Conservation (phyloP, 2,888 invertebrate species). For the Chydorus sphaericus region DNA sequence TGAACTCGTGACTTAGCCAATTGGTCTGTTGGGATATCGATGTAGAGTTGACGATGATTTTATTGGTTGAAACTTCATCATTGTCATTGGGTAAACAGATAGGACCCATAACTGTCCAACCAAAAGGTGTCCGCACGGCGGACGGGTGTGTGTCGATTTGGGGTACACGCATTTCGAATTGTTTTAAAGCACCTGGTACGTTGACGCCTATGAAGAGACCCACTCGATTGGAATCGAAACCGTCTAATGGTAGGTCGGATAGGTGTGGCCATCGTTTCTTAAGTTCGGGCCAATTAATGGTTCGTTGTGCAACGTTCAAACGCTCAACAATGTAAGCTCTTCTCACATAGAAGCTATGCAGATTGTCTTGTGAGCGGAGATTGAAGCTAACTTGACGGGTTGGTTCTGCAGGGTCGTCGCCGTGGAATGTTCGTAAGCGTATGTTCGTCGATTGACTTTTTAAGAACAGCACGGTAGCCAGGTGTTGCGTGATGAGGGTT, state of each 20-base stretch:
- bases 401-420: background rate
- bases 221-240: background rate
- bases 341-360: background rate
- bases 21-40: background rate
- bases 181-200: slow-evolving; percentile 1
- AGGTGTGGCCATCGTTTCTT: background rate
- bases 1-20: background rate
- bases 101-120: slow-evolving; percentile 6
- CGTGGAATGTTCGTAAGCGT: background rate
- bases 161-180: background rate
- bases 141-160: background rate
- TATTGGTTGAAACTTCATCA: too few species aligned
- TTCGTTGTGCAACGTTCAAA: background rate
- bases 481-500: background rate
- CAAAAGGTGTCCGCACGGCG: slow-evolving; percentile 8
- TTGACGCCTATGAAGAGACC: slow-evolving; percentile 4
- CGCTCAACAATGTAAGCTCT: background rate
- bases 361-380: background rate
- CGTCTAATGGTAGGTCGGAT: background rate
- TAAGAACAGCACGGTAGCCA: background rate
- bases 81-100: too few species aligned
- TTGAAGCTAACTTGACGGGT: background rate
- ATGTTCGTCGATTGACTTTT: background rate
- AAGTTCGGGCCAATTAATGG: background rate
- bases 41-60: background rate